Evolutionary conservation across 2,797 vertebrate genomes (phyloP).

Genomic region (Lophotriccus pileatus): DNA sequence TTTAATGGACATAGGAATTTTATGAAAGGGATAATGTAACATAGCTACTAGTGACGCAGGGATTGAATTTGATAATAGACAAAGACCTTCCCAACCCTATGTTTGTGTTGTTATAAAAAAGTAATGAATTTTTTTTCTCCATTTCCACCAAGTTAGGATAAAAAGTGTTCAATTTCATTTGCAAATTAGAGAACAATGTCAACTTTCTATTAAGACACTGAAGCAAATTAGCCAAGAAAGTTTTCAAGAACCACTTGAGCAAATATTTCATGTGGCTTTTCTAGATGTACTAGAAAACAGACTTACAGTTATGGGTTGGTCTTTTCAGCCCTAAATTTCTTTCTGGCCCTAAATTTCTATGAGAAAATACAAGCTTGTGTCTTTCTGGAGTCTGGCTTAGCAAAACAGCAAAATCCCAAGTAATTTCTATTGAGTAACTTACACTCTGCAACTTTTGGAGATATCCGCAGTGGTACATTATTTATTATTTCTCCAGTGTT

Average conservation of each 20-base stretch:
- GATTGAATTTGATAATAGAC: neutral
- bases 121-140: neutral
- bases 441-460: neutral
- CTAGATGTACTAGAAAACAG: neutral
- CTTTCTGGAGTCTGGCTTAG: neutral
- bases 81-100: neutral
- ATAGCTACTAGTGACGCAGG: neutral
- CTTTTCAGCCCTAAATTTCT: neutral
- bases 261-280: conserved; percentile 13
- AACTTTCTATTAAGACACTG: neutral
- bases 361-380: neutral
- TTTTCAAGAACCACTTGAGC: neutral
- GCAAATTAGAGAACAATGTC: neutral
- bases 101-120: neutral
- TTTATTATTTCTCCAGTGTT: conserved; percentile 1
- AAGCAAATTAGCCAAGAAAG: neutral
- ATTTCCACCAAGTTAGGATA: neutral
- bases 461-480: neutral
- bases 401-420: neutral
- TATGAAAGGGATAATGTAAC: neutral
- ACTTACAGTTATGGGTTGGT: neutral
- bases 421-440: neutral
- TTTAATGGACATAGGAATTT: neutral
- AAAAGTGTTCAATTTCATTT: neutral
- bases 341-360: neutral